Conservation (phyloP, 1,140 invertebrate species). For the Drosophila jambulina region DNA sequence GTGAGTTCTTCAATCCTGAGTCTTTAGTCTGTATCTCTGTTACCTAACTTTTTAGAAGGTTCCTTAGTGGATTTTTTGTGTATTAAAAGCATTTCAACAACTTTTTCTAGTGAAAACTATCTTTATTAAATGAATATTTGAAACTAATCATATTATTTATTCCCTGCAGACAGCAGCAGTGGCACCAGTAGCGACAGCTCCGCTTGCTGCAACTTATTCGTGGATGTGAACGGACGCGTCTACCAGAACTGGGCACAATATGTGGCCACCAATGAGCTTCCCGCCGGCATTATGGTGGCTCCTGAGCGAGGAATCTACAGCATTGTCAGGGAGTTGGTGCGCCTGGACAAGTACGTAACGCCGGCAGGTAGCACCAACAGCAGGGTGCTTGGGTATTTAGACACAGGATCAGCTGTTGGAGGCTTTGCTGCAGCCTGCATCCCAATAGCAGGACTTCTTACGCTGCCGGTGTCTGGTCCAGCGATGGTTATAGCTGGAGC, state of each 20-base stretch:
- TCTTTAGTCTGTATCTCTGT: too few relatives aligned
- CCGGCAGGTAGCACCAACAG: slow-evolving; percentile 29
- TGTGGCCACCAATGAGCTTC: slow-evolving; percentile 64
- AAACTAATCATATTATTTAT: neutral
- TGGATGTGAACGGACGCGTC: slow-evolving; percentile 72
- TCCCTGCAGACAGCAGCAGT: slow-evolving; percentile 17
- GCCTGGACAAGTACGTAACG: slow-evolving; percentile 54
- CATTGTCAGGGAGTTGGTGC: slow-evolving; percentile 14
- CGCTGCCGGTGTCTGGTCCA: slow-evolving; percentile 61
- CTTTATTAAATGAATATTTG: neutral
- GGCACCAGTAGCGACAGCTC: slow-evolving; percentile 48
- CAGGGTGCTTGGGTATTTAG: slow-evolving; percentile 37
- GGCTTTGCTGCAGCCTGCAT: slow-evolving; percentile 70
- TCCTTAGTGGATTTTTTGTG: too few relatives aligned
- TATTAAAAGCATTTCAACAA: too few relatives aligned
- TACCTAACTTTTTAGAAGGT: too few relatives aligned
- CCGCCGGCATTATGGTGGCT: slow-evolving; percentile 65
- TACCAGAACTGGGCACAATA: slow-evolving; percentile 76
- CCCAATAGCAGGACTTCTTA: slow-evolving; percentile 42
- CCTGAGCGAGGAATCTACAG: slow-evolving; percentile 63
- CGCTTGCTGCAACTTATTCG: slow-evolving; percentile 76
- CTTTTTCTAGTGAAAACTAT: too few relatives aligned
- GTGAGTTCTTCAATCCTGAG: slow-evolving; percentile 34
- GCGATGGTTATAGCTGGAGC: slow-evolving; percentile 50
- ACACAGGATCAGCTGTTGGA: slow-evolving; percentile 45